Evolutionary conservation across 1,140 invertebrate genomes (phyloP), one percentile per base, ranked within the genome.

Genomic region (Aphaenogaster rudis): DNA sequence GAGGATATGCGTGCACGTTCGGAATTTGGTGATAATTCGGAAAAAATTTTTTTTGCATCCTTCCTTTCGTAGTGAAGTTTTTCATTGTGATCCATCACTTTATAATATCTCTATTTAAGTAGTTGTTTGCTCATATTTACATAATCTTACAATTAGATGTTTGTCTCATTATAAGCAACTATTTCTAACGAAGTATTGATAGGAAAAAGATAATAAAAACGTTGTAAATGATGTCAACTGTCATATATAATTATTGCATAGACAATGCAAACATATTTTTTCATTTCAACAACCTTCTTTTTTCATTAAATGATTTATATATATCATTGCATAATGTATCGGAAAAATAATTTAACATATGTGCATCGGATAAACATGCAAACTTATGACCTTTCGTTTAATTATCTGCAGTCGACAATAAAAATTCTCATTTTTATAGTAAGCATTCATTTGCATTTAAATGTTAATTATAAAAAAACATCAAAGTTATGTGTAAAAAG

Each of bases 231-330:
- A 36, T 39, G 28, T 28, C 28, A 28, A 28, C 28, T 48, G 28
- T 48, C 39, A 17, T 45, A 61, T 17, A 21, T 57, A 28, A 17
- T 45, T 64, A 8, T 48, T 45, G 39, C 6, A 45, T 63, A 21
- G 48, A 79, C 15, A 77, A 61, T 48, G 39, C 39, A 2, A 64
- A 78, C 2, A 15, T 64, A 78, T 48, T 45, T 64, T 78, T 3
- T 15, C 5, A 78, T 45, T 45, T 45, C 8, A 17, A 28, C 42
- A 78, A 33, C 0, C 17, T 79, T 79, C 15, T 64, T 36, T 36
- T 48, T 48, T 66, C 42, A 45, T 79, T 66, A 42, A 42, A 45
- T 61, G 21, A 77, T 77, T 77, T 77, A 76, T 57, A 28, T 17
- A 28, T 17, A n/a, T 28, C 3, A 15, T 8, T 77, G 13, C 13